Conservation (phyloP, 2,113 vertebrate species). For the Rhabdornis inornatus region DNA sequence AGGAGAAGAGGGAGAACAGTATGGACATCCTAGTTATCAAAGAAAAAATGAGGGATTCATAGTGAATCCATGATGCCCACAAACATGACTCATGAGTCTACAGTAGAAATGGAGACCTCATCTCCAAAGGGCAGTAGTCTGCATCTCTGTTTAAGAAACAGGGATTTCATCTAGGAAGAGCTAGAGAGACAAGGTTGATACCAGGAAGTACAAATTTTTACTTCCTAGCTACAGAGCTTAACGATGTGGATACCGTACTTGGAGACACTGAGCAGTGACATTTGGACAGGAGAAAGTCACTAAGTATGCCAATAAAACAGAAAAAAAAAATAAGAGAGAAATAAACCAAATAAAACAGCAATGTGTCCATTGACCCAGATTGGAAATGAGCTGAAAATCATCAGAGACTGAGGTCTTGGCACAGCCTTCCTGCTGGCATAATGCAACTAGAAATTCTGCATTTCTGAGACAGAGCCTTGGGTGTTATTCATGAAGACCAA, state of each 20-base stretch:
- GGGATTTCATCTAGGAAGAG: neutral
- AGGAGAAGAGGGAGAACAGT: neutral
- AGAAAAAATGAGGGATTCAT: neutral
- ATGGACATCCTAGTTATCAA: neutral
- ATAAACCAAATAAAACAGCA: neutral
- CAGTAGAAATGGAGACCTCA: neutral
- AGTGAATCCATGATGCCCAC: neutral
- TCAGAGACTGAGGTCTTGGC: neutral
- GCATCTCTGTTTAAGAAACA: neutral
- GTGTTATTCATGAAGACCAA: neutral
- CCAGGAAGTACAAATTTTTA: neutral
- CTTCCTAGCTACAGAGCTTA: neutral
- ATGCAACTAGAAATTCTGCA: neutral
- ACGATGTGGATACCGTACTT: accelerated
- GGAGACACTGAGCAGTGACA: neutral
- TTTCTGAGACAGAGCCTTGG: neutral
- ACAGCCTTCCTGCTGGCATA: neutral
- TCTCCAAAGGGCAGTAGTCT: neutral
- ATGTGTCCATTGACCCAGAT: neutral
- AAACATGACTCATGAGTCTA: neutral
- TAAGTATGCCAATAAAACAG: neutral
- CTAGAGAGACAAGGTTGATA: neutral
- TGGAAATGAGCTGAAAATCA: neutral
- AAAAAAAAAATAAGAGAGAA: neutral
- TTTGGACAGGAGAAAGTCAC: neutral